A percentile compares a stretch with the other conserved stretches of the same genome.
These are phyloP conservation scores for Recurvirostra avosetta DNA, from an alignment of 2,113 vertebrate genomes.

Conservation along the genomic window DNA sequence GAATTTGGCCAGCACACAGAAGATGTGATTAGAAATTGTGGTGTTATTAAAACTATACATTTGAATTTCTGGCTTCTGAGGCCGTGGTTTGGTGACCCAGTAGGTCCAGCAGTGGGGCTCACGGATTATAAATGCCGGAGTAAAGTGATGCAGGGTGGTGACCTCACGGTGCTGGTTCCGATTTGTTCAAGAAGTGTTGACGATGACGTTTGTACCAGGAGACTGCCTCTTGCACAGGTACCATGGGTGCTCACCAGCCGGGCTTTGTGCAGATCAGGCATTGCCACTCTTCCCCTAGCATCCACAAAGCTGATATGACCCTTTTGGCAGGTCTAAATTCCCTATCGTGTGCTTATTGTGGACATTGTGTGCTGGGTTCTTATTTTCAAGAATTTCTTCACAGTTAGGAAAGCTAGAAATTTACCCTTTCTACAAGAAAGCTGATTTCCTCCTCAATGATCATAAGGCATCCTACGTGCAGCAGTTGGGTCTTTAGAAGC, in stretches of 20 bases:
- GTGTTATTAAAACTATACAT: neutral
- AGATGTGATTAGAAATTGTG: neutral
- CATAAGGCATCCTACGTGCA: neutral
- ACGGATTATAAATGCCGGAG: neutral
- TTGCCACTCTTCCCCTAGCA: neutral
- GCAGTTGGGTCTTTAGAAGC: neutral
- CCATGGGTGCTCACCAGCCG: neutral
- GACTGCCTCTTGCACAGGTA: no score
- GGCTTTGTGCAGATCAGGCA: neutral
- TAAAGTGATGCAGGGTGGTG: neutral
- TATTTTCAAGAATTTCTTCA: neutral
- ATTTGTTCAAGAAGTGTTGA: neutral
- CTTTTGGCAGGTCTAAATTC: neutral
- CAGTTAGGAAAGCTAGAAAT: neutral
- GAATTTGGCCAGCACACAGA: neutral
- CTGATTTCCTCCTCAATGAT: neutral
- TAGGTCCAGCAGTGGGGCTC: neutral
- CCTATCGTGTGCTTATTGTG: neutral
- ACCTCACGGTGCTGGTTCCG: neutral
- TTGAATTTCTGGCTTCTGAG: neutral
- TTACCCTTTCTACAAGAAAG: neutral
- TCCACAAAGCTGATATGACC: neutral
- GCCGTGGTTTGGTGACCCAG: neutral
- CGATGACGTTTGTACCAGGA: neutral
- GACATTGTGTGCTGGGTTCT: neutral